Evolutionary conservation across 2,113 vertebrate genomes (phyloP).

Genomic region (Crotophaga sulcirostris): DNA sequence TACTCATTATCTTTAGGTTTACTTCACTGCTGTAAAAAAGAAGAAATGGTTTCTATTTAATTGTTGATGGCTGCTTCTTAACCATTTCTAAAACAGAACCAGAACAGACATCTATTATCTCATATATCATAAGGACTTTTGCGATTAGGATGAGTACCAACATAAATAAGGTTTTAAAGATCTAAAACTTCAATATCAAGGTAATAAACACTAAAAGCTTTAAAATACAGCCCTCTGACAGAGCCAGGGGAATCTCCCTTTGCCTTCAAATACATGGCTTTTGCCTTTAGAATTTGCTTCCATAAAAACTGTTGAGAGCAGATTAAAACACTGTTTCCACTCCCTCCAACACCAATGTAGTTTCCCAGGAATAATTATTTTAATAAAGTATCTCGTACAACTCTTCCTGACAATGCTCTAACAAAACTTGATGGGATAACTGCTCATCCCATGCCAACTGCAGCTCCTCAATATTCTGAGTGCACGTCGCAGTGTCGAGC

Average conservation of each 20-base stretch:
- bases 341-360: neutral
- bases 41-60: neutral
- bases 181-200: neutral
- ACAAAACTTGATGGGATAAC: neutral
- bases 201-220: neutral
- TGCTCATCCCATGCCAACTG: neutral
- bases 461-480: neutral
- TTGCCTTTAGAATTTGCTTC: neutral
- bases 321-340: neutral
- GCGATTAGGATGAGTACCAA: neutral
- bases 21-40: neutral
- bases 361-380: neutral
- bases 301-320: neutral
- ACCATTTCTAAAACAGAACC: neutral
- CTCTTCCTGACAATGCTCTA: neutral
- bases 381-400: neutral
- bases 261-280: neutral
- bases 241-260: neutral
- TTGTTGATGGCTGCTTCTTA: neutral
- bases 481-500: accelerated
- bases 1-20: neutral
- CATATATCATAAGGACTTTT: neutral
- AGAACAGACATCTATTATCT: neutral
- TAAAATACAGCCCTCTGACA: neutral
- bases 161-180: neutral